Evolutionary conservation across 2,113 vertebrate species (phyloP).

Genomic region (Tenrec ecaudatus): DNA sequence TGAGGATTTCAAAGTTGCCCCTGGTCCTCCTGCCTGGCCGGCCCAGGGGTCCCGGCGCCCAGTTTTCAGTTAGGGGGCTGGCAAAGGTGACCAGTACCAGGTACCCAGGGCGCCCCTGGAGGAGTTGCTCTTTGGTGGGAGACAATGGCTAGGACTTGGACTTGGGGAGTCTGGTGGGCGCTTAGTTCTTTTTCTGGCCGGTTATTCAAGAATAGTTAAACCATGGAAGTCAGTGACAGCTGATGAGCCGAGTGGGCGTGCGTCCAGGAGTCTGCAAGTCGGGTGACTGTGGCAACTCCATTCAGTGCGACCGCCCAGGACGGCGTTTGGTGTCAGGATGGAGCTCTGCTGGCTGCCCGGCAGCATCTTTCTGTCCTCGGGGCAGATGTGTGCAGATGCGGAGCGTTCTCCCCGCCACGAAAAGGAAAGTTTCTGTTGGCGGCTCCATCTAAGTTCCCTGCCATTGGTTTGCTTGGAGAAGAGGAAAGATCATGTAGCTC

Average conservation of each 20-base stretch:
- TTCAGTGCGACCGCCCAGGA: constrained; percentile 19
- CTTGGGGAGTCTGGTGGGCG: constrained; percentile 57
- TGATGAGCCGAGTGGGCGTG: constrained; percentile 44
- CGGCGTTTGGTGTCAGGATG: constrained; percentile 43
- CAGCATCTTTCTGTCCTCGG: constrained; percentile 50
- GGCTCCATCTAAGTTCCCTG: constrained; percentile 62
- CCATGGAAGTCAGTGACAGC: constrained; percentile 67
- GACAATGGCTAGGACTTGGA: constrained; percentile 58
- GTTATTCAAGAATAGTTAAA: constrained; percentile 55
- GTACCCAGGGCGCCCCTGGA: constrained; percentile 11
- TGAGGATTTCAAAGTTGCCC: constrained; percentile 78
- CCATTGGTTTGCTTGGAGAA: constrained; percentile 63
- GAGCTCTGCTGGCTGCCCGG: neutral
- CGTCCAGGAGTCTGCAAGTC: constrained; percentile 70
- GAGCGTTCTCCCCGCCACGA: constrained; percentile 8
- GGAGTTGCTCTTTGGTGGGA: constrained; percentile 57
- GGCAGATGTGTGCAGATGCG: constrained; percentile 67
- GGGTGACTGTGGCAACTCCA: constrained; percentile 38
- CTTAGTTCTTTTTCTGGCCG: constrained; percentile 22
- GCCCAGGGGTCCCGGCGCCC: neutral
- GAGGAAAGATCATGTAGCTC: constrained; percentile 27
- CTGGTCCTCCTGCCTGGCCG: constrained; percentile 64
- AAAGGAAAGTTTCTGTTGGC: constrained; percentile 74
- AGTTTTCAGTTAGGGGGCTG: constrained; percentile 54
- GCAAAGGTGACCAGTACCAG: constrained; percentile 39